Percentiles rank a stretch among this genome's conserved stretches.
phyloP scores from a whole-genome alignment of 2,797 vertebrate species.

The Phataginus tricuspis region DNA sequence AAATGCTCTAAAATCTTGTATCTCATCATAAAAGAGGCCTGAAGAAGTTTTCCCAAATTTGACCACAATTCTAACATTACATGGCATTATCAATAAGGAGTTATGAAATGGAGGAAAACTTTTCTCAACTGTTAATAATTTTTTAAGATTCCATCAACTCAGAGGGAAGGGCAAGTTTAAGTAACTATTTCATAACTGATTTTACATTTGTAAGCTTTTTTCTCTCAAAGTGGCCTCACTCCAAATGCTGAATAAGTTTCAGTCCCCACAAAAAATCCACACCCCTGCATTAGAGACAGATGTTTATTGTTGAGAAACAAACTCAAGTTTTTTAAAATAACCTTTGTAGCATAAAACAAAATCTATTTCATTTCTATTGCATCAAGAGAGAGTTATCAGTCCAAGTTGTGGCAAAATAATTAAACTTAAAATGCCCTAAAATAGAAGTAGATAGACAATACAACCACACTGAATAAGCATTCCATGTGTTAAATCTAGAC shows the following conservation, averaged over 20 bases:
- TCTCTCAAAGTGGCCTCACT: neutral
- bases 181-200: neutral
- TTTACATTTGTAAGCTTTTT: slow-evolving; percentile 33
- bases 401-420: neutral
- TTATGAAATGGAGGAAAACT: neutral
- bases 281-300: neutral
- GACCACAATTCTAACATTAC: neutral
- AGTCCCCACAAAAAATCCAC: neutral
- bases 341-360: slow-evolving; percentile 10
- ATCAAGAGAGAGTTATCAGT: neutral
- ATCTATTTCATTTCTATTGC: neutral
- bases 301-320: neutral
- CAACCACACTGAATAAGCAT: neutral
- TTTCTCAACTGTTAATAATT: neutral
- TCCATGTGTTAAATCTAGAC: neutral
- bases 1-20: slow-evolving; percentile 2
- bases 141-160: neutral
- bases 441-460: neutral
- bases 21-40: neutral
- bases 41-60: neutral
- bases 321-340: neutral
- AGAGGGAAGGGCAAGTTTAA: slow-evolving; percentile 35
- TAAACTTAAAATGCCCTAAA: neutral
- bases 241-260: neutral
- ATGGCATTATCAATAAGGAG: neutral